phyloP scores from a whole-genome alignment of 1,140 invertebrate species.

The Heliconius hermathena region DNA sequence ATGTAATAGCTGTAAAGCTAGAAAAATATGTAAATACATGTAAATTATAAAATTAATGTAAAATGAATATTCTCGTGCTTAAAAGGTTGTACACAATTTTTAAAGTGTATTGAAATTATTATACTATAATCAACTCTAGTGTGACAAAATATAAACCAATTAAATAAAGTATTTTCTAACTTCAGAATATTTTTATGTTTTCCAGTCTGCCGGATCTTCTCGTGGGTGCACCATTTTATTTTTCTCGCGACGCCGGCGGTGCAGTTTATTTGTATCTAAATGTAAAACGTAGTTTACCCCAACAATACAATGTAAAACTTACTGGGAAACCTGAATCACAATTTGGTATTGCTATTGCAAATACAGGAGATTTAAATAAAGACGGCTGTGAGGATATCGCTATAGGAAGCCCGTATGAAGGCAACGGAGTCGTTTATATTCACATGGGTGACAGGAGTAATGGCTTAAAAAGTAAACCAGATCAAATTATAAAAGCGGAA shows the following conservation, averaged over 20 bases:
- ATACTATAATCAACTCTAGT: no score
- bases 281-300: constrained; percentile 73
- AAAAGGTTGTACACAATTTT: no score
- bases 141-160: no score
- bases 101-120: no score
- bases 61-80: no score
- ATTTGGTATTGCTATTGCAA: constrained; percentile 93
- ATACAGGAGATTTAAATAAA: constrained; percentile 94
- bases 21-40: no score
- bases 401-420: constrained; percentile 95
- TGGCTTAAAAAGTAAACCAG: constrained; percentile 88
- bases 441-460: constrained; percentile 89
- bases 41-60: no score
- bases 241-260: constrained; percentile 89
- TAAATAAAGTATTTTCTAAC: no score
- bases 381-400: constrained; percentile 95
- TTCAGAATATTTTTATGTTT: no score
- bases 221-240: constrained; percentile 96
- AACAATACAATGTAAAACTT: constrained; percentile 84
- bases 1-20: no score
- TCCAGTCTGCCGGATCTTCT: constrained; percentile 91
- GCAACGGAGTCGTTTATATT: constrained; percentile 92
- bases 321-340: constrained; percentile 89
- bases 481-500: constrained; percentile 84
- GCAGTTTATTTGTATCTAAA: constrained; percentile 95